phyloP scores from a whole-genome alignment of 1,140 invertebrate species.

The Danaus plexippus region DNA sequence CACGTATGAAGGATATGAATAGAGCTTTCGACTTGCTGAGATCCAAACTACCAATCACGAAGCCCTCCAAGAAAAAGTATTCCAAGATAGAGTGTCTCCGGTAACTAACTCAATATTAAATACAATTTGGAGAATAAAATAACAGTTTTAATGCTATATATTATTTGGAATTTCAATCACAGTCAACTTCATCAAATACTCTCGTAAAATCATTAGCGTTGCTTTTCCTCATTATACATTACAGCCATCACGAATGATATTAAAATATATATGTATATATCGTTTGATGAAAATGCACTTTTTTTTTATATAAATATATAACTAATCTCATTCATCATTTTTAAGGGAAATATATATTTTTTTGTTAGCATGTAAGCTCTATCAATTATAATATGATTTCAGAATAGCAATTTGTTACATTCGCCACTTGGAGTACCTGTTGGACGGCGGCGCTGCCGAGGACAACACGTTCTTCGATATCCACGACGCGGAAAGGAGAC shows the following conservation, averaged over 20 bases:
- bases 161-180: too few species aligned
- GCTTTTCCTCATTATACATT: neutral
- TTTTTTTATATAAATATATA: neutral
- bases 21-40: constrained; percentile 85
- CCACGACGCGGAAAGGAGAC: constrained; percentile 35
- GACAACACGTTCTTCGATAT: constrained; percentile 45
- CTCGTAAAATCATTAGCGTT: neutral
- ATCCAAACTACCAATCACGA: constrained; percentile 83
- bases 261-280: neutral
- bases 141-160: too few species aligned
- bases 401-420: constrained; percentile 87
- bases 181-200: too few species aligned
- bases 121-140: too few species aligned
- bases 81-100: constrained; percentile 89
- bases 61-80: constrained; percentile 90
- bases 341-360: neutral
- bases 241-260: neutral
- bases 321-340: neutral
- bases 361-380: constrained; percentile 2
- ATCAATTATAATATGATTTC: constrained; percentile 26
- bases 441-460: constrained; percentile 62
- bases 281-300: neutral
- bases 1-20: constrained; percentile 92
- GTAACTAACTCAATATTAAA: constrained; percentile 49
- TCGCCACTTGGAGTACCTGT: constrained; percentile 79